Evolutionary conservation across 2,113 vertebrate species (phyloP).

Genomic region (Pleuronectes platessa): DNA sequence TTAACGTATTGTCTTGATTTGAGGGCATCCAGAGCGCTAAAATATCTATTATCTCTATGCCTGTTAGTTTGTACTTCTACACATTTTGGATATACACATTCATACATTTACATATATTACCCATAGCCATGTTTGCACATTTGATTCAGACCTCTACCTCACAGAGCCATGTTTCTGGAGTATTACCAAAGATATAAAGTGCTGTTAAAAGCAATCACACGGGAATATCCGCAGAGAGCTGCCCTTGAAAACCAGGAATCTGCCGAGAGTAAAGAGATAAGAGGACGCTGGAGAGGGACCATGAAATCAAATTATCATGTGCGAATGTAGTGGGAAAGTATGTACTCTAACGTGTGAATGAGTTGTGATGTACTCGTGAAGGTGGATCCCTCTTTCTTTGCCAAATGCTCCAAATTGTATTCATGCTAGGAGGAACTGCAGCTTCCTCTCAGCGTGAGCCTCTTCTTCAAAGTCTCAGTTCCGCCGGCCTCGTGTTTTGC

Average conservation of each 20-base stretch:
- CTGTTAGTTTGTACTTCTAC: no score
- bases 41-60: no score
- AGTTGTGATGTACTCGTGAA: constrained; percentile 14
- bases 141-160: not conserved
- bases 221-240: not conserved
- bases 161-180: not conserved
- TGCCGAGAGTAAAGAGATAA: not conserved
- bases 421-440: constrained; percentile 6
- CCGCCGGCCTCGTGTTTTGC: constrained; percentile 16
- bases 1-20: no score
- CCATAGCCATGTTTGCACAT: not conserved
- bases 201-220: not conserved
- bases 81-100: no score
- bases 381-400: constrained; percentile 15
- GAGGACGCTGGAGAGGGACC: not conserved
- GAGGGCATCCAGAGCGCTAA: no score
- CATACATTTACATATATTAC: not conserved
- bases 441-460: constrained; percentile 38
- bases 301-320: constrained; percentile 14
- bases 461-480: constrained; percentile 36
- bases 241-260: not conserved
- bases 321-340: not conserved
- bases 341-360: constrained; percentile 11
- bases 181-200: not conserved
- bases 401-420: constrained; percentile 44